These are phyloP conservation scores for Xiphydria camelus DNA, from an alignment of 2,888 invertebrate species.

Conservation along the genomic window DNA sequence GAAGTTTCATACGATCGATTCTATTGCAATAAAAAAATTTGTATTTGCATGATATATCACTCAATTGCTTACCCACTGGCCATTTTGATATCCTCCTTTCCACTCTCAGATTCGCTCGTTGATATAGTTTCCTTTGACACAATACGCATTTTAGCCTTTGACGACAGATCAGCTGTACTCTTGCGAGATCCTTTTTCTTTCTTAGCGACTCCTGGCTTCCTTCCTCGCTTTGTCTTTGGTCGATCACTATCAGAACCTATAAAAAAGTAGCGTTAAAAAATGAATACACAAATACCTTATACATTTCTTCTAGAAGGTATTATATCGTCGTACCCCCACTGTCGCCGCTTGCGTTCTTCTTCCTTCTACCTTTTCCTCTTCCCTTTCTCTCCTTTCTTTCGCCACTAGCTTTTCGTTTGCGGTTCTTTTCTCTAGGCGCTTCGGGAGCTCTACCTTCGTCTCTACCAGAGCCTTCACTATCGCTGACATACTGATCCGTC, in stretches of 20 bases:
- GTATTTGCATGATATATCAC: conserved; percentile 33
- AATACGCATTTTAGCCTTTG: conserved; percentile 74
- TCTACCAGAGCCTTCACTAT: conserved; percentile 70
- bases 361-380: conserved; percentile 49
- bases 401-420: conserved; percentile 45
- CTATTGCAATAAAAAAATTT: too few relatives aligned
- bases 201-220: conserved; percentile 59
- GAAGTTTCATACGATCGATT: too few relatives aligned
- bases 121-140: conserved; percentile 91
- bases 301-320: too few relatives aligned
- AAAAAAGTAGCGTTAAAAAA: too few relatives aligned
- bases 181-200: conserved; percentile 45
- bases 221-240: conserved; percentile 65
- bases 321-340: conserved; percentile 45
- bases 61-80: too few relatives aligned
- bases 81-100: too few relatives aligned
- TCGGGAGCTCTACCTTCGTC: conserved; percentile 59
- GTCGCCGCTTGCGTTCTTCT: conserved; percentile 43
- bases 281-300: too few relatives aligned
- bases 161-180: conserved; percentile 67
- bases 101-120: conserved; percentile 75
- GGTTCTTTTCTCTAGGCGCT: conserved; percentile 54
- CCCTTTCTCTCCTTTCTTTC: conserved; percentile 52
- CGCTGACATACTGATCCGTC: conserved; percentile 77
- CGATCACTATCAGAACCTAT: conserved; percentile 71